phyloP scores from a whole-genome alignment of 1,140 invertebrate genomes.

The Drosophila navojoa region DNA sequence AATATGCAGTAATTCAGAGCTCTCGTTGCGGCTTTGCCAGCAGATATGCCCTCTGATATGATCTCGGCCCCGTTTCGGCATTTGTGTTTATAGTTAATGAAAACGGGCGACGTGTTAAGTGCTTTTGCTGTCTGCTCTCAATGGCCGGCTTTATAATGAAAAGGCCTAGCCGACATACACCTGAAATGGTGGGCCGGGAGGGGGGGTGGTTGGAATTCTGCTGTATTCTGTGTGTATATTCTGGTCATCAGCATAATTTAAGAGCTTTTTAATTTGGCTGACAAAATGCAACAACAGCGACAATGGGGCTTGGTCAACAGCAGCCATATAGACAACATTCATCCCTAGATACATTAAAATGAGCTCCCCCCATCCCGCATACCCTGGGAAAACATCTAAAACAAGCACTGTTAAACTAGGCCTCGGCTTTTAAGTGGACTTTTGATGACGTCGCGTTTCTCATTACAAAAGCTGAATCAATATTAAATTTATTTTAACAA shows the following conservation, averaged over 20 bases:
- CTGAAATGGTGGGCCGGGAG: not conserved
- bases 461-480: slow-evolving; percentile 82
- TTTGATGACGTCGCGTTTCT: slow-evolving; percentile 78
- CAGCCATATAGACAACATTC: slow-evolving; percentile 24
- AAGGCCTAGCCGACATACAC: slow-evolving; percentile 23
- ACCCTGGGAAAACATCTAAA: slow-evolving; percentile 12
- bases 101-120: slow-evolving; percentile 72
- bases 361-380: not conserved
- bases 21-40: not conserved
- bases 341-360: slow-evolving; percentile 16
- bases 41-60: not conserved
- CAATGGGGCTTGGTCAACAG: slow-evolving; percentile 60
- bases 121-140: slow-evolving; percentile 69
- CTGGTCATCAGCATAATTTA: slow-evolving; percentile 80
- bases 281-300: slow-evolving; percentile 75
- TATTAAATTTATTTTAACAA: slow-evolving; percentile 80
- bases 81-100: slow-evolving; percentile 71
- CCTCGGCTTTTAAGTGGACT: slow-evolving; percentile 62
- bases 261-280: slow-evolving; percentile 78
- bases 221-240: slow-evolving; percentile 19
- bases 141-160: slow-evolving; percentile 72
- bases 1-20: slow-evolving; percentile 2
- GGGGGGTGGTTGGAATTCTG: not conserved
- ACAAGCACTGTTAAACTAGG: slow-evolving; percentile 59
- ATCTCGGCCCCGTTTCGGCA: slow-evolving; percentile 23